Percentiles rank a stretch among this genome's conserved stretches.
These are phyloP conservation scores for Conchocele bisecta DNA, from an alignment of 2,888 invertebrate genomes.

Conservation along the genomic window DNA sequence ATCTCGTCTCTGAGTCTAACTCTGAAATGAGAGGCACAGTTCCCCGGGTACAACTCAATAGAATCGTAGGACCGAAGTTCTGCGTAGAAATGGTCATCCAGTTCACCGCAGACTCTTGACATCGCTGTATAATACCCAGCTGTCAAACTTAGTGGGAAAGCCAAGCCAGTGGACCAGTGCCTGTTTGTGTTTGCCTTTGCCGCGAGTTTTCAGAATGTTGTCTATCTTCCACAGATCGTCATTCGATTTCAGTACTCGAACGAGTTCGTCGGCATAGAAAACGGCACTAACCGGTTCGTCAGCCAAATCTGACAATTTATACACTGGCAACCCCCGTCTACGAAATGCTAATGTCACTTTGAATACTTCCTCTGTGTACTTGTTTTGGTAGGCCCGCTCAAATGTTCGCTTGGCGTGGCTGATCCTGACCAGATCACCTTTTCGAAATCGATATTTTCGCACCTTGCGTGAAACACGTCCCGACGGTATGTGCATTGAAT, in stretches of 20 bases:
- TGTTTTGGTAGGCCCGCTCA: conserved; percentile 11
- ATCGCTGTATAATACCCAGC: too few relatives aligned
- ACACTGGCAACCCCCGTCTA: conserved; percentile 19
- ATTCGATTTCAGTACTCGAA: conserved; percentile 21
- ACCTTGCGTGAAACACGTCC: too few relatives aligned
- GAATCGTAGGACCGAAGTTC: too few relatives aligned
- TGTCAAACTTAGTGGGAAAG: too few relatives aligned
- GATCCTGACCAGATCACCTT: conserved; percentile 6
- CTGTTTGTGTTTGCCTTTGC: not conserved
- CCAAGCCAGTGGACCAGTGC: too few relatives aligned
- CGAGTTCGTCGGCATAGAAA: conserved; percentile 12
- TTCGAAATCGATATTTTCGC: conserved; percentile 12
- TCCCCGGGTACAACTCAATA: too few relatives aligned
- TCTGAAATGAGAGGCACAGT: too few relatives aligned
- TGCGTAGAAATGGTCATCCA: too few relatives aligned
- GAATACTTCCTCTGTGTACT: conserved; percentile 15
- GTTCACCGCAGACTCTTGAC: too few relatives aligned
- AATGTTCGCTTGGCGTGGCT: conserved; percentile 16
- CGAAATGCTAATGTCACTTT: conserved; percentile 14
- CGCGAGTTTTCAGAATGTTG: conserved; percentile 9
- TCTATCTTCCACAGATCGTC: conserved; percentile 14
- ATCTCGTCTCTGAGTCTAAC: too few relatives aligned
- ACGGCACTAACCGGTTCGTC: conserved; percentile 11
- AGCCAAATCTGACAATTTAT: conserved; percentile 11
- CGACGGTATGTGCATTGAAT: not conserved